Conservation (phyloP, 1,140 invertebrate genomes). For the Antheraea mylitta region DNA sequence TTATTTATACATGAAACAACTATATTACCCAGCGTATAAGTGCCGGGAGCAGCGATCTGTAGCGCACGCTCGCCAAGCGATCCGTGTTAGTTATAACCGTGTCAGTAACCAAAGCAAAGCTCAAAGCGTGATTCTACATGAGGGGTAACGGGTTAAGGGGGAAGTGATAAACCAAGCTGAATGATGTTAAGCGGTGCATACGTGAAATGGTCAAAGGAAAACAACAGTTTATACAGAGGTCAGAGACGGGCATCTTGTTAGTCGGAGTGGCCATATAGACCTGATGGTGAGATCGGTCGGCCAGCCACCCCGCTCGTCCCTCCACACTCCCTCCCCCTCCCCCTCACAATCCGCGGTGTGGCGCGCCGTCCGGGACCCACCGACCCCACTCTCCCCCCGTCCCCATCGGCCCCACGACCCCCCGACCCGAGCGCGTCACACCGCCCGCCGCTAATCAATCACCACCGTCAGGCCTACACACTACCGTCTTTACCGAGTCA, state of each 20-base stretch:
- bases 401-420: constrained; percentile 11
- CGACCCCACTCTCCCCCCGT: constrained; percentile 11
- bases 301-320: constrained; percentile 45
- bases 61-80: too few species aligned
- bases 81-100: too few species aligned
- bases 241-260: constrained; percentile 47
- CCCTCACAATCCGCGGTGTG: constrained; percentile 6
- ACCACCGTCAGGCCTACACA: constrained; percentile 76
- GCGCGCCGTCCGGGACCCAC: constrained; percentile 20
- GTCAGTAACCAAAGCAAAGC: constrained; percentile 55
- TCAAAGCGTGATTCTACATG: constrained; percentile 36
- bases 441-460: constrained; percentile 49
- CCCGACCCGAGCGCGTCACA: constrained; percentile 2
- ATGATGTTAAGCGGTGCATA: constrained; percentile 57
- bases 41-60: constrained; percentile 27
- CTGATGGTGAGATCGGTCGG: constrained; percentile 67
- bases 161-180: constrained; percentile 41
- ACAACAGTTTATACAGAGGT: constrained; percentile 37
- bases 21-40: constrained; percentile 55
- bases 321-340: constrained; percentile 23
- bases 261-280: constrained; percentile 66
- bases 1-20: constrained; percentile 28
- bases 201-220: constrained; percentile 49
- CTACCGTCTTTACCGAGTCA: constrained; percentile 76
- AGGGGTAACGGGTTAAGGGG: constrained; percentile 1